phyloP scores from a whole-genome alignment of 1,140 invertebrate genomes.

The Drosophila punjabiensis region DNA sequence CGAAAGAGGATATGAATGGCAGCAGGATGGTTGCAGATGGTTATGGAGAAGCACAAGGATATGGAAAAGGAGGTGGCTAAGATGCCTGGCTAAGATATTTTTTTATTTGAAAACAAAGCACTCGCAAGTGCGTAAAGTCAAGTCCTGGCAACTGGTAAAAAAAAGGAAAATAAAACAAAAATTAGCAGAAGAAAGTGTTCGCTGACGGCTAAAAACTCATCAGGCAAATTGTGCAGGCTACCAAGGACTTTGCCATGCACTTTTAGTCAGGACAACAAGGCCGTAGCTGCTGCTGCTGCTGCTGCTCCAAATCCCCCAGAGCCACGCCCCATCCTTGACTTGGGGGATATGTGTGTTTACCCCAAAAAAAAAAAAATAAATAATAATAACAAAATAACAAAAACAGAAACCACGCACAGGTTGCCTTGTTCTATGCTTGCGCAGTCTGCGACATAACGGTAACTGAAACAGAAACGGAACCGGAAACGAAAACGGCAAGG shows the following conservation, averaged over 20 bases:
- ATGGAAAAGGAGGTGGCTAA: neutral
- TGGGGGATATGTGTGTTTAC: neutral
- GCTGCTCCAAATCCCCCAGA: neutral
- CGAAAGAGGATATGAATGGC: neutral
- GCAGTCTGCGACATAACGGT: neutral
- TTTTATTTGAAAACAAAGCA: conserved; percentile 4
- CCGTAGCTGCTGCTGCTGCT: neutral
- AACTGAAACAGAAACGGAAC: neutral
- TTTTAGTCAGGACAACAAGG: conserved; percentile 4
- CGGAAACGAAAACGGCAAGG: neutral
- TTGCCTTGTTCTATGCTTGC: neutral
- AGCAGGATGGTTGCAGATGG: neutral
- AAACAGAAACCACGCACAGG: neutral
- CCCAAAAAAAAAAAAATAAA: no score
- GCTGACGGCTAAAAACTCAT: conserved; percentile 65
- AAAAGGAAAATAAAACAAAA: neutral
- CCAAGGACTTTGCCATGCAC: conserved; percentile 3
- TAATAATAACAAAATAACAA: neutral
- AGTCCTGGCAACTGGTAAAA: neutral
- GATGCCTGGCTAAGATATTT: conserved; percentile 1
- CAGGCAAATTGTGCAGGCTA: conserved; percentile 59
- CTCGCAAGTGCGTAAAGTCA: neutral
- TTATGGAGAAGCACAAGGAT: neutral
- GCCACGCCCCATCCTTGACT: conserved; percentile 6
- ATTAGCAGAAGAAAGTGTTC: neutral